These are phyloP conservation scores for Zaprionus capensis DNA, from an alignment of 1,140 invertebrate genomes.

Conservation along the genomic window DNA sequence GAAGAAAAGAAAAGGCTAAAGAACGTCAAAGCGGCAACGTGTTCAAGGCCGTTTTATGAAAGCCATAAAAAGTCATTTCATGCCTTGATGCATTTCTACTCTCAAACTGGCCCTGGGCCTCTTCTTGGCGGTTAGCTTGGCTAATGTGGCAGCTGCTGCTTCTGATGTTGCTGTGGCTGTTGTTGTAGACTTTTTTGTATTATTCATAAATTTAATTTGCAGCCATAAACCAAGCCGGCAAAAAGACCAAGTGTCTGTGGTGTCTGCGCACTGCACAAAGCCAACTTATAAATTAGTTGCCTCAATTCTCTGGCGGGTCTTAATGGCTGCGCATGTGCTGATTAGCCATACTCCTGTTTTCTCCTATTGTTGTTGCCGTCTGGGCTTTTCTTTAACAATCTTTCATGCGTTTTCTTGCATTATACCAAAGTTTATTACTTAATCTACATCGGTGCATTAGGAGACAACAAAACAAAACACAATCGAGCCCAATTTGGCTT, in stretches of 20 bases:
- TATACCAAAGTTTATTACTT: conserved; percentile 73
- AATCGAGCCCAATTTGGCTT: conserved; percentile 61
- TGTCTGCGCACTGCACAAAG: background rate
- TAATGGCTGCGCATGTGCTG: conserved; percentile 49
- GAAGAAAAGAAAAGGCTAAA: conserved; percentile 38
- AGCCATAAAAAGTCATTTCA: conserved; percentile 83
- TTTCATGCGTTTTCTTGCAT: conserved; percentile 66
- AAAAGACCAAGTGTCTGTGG: background rate
- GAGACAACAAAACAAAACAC: conserved; percentile 61
- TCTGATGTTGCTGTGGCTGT: background rate
- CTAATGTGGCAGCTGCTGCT: conserved; percentile 42
- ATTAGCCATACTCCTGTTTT: conserved; percentile 47
- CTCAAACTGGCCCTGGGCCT: conserved; percentile 56
- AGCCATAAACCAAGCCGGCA: conserved; percentile 26
- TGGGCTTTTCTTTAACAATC: conserved; percentile 1
- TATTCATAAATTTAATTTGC: conserved; percentile 51
- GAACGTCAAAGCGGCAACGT: conserved; percentile 49
- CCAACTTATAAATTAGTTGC: conserved; percentile 39
- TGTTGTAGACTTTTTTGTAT: conserved; percentile 25
- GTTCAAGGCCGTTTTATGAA: conserved; percentile 82
- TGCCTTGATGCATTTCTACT: conserved; percentile 82
- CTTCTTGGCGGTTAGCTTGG: conserved; percentile 34
- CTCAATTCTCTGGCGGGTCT: conserved; percentile 29
- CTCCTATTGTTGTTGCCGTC: conserved; percentile 39
- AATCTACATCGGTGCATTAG: conserved; percentile 65